A percentile compares a stretch with the other conserved stretches of the same genome.
Conservation (phyloP, 2,888 invertebrate genomes). For the Blera fallax region DNA sequence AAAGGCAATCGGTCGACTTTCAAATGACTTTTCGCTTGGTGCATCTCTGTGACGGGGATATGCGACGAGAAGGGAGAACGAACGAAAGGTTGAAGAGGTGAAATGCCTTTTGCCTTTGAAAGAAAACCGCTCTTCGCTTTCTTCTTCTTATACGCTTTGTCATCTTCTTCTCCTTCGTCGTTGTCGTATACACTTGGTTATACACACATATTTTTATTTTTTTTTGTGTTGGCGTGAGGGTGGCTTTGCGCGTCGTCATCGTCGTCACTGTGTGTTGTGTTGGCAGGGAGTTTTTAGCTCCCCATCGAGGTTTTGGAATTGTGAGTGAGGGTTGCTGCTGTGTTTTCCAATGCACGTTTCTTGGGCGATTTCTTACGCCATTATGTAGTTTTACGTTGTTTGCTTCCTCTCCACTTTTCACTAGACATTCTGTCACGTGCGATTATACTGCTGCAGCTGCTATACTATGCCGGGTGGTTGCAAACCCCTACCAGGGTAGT, state of each 20-base stretch:
- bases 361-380: conserved; percentile 71
- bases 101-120: conserved; percentile 68
- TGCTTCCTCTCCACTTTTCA: conserved; percentile 54
- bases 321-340: not conserved
- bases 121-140: conserved; percentile 40
- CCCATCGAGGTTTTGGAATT: not conserved
- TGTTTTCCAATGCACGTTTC: conserved; percentile 57
- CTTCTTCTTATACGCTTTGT: conserved; percentile 13
- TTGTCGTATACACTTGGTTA: conserved; percentile 18
- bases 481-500: not conserved
- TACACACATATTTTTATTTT: too few species aligned
- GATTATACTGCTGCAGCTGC: conserved; percentile 62
- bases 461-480: conserved; percentile 14
- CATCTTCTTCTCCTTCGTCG: conserved; percentile 25
- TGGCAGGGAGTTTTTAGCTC: not conserved
- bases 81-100: conserved; percentile 67
- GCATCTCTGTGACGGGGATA: not conserved
- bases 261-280: conserved; percentile 7
- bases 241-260: conserved; percentile 67
- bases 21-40: conserved; percentile 67
- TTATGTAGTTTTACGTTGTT: conserved; percentile 69
- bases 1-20: conserved; percentile 70
- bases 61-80: not conserved
- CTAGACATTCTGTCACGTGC: conserved; percentile 71
- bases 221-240: conserved; percentile 60